Conservation (phyloP, 2,113 vertebrate species). For the Aptenodytes patagonicus region DNA sequence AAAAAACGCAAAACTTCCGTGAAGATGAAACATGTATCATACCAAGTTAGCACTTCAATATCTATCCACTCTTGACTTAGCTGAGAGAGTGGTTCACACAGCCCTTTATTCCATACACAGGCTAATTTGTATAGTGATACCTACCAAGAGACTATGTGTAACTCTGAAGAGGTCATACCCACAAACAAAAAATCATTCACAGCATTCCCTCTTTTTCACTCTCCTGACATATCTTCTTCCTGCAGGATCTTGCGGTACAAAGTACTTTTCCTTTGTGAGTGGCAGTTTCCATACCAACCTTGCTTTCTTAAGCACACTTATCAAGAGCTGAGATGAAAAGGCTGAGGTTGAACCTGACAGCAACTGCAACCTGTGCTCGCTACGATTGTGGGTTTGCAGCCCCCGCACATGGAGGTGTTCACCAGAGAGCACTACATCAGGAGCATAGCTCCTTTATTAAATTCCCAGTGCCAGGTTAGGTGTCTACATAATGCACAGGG, state of each 20-base stretch:
- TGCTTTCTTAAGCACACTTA: not conserved
- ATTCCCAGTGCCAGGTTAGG: not conserved
- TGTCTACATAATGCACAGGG: not conserved
- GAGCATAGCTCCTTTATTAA: not conserved
- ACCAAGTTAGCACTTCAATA: not conserved
- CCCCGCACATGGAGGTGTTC: not conserved
- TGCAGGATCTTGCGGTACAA: not conserved
- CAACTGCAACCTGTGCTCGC: not conserved
- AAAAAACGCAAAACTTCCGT: not conserved
- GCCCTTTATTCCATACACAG: not conserved
- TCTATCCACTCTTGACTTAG: not conserved
- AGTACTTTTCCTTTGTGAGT: not conserved
- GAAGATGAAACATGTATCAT: not conserved
- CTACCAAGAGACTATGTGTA: not conserved
- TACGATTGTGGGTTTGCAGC: not conserved
- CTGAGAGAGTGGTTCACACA: not conserved
- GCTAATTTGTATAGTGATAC: not conserved
- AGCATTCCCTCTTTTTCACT: not conserved
- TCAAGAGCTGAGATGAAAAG: not conserved
- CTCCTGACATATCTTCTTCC: not conserved
- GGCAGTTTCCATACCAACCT: constrained; percentile 10
- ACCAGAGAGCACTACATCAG: not conserved
- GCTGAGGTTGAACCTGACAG: not conserved
- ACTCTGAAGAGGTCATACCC: not conserved
- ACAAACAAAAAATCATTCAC: not conserved